Evolutionary conservation across 1,140 invertebrate genomes (phyloP), one percentile per base, ranked within the genome.

Genomic region (Oscheius sp.): DNA sequence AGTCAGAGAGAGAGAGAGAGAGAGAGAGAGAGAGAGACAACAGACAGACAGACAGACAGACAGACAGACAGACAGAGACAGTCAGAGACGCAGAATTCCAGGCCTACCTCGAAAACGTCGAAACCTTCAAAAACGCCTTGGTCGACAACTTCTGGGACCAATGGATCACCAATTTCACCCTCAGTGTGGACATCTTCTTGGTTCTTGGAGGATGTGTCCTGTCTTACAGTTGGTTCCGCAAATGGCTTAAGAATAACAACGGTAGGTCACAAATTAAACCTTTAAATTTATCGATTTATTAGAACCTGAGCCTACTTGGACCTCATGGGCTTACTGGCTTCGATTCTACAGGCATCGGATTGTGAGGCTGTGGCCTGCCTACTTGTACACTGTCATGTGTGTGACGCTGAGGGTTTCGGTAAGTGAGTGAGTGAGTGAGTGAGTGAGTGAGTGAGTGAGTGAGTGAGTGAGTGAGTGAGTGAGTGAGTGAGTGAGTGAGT

Each of bases 111-210:
- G 70, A 77, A 46, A 83, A 83, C 68, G 81, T 83, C 23, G 81
- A 83, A 42, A 81, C 83, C 2, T 84, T 72, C 63, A 83, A 83
- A 62, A 71, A 77, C 49, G 80, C 84, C 42, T 65, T 83, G 52
- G 83, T 83, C 1, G 71, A 84, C 68, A 79, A 82, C 42, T 83
- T 83, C 65, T 84, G 76, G 75, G 84, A 83, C 71, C 81, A 83
- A 68, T 82, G 77, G 77, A 83, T 83, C 74, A 83, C 82, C 15
- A 83, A 83, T 59, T 83, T 83, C 68, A 83, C 82, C 4, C 70
- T 83, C 2, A 77, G 72, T 29, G 74, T 75, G 35, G 82, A 83
- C 73, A 79, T 79, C 3, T 83, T 83, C 67, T 45, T 83, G 7
- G 74, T 74, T n/a, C 75, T 83, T 32, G 74, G 71, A 63, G 82